Evolutionary conservation across 2,113 vertebrate genomes (phyloP).

Genomic region (Meriones unguiculatus): DNA sequence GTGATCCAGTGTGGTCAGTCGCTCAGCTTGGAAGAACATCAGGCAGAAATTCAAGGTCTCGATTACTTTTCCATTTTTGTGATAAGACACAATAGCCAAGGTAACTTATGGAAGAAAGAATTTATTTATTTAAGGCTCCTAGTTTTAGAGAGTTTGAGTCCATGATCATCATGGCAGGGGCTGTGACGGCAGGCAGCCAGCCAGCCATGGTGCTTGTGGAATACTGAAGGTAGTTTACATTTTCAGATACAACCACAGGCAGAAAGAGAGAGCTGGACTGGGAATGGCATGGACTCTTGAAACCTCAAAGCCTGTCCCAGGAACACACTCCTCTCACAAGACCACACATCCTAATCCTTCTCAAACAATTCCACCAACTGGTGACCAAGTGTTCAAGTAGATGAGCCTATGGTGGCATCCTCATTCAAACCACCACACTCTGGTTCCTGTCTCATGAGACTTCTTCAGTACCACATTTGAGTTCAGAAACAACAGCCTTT

Average conservation of each 20-base stretch:
- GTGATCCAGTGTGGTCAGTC: neutral
- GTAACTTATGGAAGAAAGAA: neutral
- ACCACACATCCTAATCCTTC: neutral
- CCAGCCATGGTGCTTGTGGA: neutral
- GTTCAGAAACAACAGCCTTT: neutral
- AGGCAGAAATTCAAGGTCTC: neutral
- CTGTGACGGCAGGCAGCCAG: neutral
- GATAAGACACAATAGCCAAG: neutral
- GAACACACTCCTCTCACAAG: neutral
- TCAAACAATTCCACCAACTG: neutral
- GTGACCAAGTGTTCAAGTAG: neutral
- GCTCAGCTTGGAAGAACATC: neutral
- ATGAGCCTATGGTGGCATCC: no score
- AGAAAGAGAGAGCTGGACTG: no score
- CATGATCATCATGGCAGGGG: no score
- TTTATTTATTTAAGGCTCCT: neutral
- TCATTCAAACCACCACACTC: neutral
- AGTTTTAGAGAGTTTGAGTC: neutral
- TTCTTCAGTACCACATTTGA: neutral
- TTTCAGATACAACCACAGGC: neutral
- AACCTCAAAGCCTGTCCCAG: neutral
- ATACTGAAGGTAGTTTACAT: no score
- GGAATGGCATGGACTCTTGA: neutral
- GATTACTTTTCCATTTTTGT: neutral
- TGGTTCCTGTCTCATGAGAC: neutral